Percentiles rank a stretch among this genome's conserved stretches.
phyloP scores from a whole-genome alignment of 2,113 vertebrate species.

The Percopsis transmontana region DNA sequence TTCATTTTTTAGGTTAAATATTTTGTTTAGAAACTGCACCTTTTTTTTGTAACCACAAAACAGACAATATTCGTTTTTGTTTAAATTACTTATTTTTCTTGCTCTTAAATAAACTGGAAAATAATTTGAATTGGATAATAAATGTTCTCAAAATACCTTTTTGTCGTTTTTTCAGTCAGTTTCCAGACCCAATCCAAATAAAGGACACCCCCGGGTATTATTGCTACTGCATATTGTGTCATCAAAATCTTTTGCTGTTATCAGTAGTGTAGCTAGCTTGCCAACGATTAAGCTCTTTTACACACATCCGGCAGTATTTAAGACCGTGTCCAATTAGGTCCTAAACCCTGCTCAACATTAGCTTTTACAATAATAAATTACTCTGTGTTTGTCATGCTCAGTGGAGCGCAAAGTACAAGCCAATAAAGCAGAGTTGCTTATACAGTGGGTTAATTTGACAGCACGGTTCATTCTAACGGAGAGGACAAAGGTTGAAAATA shows the following conservation, averaged over 20 bases:
- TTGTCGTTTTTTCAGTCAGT: conserved; percentile 1
- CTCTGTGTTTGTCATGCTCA: conserved; percentile 20
- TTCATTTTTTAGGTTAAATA: conserved; percentile 6
- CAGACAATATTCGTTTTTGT: not conserved
- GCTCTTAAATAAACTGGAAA: conserved; percentile 32
- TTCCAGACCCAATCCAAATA: conserved; percentile 1
- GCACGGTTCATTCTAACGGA: not conserved
- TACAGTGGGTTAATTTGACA: not conserved
- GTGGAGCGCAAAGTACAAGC: conserved; percentile 20
- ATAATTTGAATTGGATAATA: conserved; percentile 60
- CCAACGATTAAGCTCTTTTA: conserved; percentile 34
- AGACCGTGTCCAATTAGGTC: conserved; percentile 14
- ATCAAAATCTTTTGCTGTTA: conserved; percentile 3
- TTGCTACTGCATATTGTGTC: conserved; percentile 22
- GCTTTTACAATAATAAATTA: conserved; percentile 27
- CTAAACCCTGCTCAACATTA: not conserved
- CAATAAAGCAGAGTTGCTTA: conserved; percentile 21
- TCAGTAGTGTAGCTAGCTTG: conserved; percentile 31
- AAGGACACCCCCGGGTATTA: conserved; percentile 9
- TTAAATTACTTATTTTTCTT: not conserved
- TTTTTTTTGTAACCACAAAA: not conserved
- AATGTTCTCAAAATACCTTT: conserved; percentile 30
- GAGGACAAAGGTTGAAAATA: not conserved
- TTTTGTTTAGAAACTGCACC: not conserved
- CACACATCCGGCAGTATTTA: conserved; percentile 24